Evolutionary conservation across 2,797 vertebrate genomes (phyloP).

Genomic region (Garrulus glandarius): DNA sequence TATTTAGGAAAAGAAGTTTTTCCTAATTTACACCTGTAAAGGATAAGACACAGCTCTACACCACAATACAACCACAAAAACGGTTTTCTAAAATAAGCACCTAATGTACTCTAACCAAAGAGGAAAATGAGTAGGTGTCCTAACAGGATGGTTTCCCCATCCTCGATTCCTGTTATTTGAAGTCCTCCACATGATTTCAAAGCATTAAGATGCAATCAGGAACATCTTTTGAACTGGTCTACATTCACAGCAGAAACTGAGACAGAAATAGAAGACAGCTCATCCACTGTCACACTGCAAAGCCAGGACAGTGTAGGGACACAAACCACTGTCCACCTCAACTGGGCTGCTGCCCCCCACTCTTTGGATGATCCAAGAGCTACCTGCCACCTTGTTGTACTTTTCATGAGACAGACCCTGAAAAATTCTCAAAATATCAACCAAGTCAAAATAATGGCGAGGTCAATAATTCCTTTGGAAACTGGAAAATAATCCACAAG

Average conservation of each 20-base stretch:
- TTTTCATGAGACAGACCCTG: not conserved
- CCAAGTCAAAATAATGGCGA: not conserved
- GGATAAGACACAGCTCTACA: not conserved
- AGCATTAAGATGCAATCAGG: not conserved
- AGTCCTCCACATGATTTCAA: not conserved
- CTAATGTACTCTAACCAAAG: not conserved
- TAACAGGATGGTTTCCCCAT: not conserved
- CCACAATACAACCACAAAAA: not conserved
- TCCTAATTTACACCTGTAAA: not conserved
- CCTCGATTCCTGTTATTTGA: fast-evolving
- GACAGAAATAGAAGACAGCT: not conserved
- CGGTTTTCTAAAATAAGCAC: not conserved
- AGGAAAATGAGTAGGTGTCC: not conserved
- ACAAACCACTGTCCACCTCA: not conserved
- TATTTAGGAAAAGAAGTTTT: not conserved
- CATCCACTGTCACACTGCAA: not conserved
- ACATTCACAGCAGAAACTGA: not conserved
- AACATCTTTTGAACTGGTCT: not conserved
- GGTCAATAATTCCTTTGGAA: not conserved
- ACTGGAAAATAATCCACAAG: not conserved
- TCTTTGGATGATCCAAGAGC: not conserved
- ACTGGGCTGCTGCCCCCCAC: fast-evolving
- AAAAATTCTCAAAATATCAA: not conserved
- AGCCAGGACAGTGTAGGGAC: not conserved
- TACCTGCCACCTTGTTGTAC: not conserved